Evolutionary conservation across 2,888 invertebrate species (phyloP).

Genomic region (Ichneumoninae sp.): DNA sequence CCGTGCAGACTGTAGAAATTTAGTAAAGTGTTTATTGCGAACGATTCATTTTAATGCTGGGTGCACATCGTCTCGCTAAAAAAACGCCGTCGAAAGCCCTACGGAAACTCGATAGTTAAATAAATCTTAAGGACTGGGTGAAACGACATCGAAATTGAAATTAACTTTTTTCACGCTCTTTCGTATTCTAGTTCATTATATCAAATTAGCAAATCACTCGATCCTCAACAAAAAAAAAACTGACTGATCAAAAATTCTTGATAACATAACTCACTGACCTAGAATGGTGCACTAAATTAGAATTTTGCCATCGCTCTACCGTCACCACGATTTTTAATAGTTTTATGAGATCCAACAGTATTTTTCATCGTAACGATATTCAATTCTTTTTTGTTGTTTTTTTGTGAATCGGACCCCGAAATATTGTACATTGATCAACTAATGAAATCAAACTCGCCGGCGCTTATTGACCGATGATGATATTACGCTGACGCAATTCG

Average conservation of each 20-base stretch:
- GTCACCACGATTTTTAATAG: neutral
- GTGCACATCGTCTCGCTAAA: neutral
- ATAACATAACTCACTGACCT: neutral
- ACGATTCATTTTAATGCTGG: neutral
- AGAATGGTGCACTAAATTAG: neutral
- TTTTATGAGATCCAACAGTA: slow-evolving; percentile 5
- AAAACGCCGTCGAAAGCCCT: neutral
- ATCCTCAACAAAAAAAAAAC: neutral
- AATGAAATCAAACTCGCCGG: slow-evolving; percentile 24
- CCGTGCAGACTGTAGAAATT: neutral
- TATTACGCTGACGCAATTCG: slow-evolving; percentile 15
- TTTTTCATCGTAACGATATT: slow-evolving; percentile 1
- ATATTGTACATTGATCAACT: slow-evolving; percentile 36
- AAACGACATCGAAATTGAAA: neutral
- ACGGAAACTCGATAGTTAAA: neutral
- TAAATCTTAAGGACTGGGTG: neutral
- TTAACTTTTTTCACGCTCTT: neutral
- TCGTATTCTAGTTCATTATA: neutral
- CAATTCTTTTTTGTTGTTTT: neutral
- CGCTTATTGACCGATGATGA: slow-evolving; percentile 5
- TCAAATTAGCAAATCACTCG: neutral
- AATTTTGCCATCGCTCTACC: neutral
- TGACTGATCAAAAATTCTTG: neutral
- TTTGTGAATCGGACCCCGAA: neutral
- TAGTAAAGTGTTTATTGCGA: neutral